These are phyloP conservation scores for Pteronura brasiliensis DNA, from an alignment of 2,113 vertebrate species.

Conservation along the genomic window DNA sequence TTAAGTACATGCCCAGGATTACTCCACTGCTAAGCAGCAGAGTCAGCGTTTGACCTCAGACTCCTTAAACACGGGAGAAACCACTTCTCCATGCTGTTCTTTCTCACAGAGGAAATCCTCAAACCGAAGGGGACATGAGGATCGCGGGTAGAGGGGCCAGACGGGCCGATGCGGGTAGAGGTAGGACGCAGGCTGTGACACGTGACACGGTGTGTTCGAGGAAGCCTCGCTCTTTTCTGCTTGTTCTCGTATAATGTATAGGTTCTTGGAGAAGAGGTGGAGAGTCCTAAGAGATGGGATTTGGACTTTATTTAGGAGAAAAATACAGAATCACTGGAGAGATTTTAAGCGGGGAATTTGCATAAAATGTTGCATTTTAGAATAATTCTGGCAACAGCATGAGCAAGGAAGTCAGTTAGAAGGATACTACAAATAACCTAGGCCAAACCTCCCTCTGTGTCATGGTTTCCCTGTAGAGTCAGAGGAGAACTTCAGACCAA, in stretches of 20 bases:
- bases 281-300: background rate
- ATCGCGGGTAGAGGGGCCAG: background rate
- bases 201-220: background rate
- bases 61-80: background rate
- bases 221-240: background rate
- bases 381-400: background rate
- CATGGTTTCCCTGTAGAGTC: background rate
- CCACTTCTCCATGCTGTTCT: background rate
- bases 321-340: conserved; percentile 14
- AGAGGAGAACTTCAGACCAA: background rate
- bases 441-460: background rate
- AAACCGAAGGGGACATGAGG: background rate
- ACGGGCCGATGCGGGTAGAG: background rate
- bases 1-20: background rate
- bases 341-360: background rate
- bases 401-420: background rate
- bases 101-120: background rate
- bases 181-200: background rate
- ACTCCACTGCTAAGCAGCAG: background rate
- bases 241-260: background rate
- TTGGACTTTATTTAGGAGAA: background rate
- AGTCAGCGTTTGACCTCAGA: background rate
- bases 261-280: background rate
- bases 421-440: background rate
- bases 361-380: conserved; percentile 1